Evolutionary conservation across 2,888 invertebrate genomes (phyloP).

Genomic region (Selenia dentaria): DNA sequence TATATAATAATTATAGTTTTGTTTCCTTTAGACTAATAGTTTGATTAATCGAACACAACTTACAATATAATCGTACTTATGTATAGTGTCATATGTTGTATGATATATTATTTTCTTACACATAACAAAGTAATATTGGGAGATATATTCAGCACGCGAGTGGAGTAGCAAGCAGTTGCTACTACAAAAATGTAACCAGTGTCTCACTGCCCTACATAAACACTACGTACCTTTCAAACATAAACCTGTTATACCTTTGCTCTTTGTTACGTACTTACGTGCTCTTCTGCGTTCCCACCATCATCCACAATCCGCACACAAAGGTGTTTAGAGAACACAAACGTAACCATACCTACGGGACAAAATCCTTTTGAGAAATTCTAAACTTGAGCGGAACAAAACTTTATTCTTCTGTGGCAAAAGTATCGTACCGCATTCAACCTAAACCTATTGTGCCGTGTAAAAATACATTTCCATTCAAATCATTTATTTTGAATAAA

Average conservation of each 20-base stretch:
- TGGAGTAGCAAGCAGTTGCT: too few species aligned
- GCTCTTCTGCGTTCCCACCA: conserved; percentile 11
- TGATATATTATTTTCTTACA: too few species aligned
- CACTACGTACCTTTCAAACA: conserved; percentile 2
- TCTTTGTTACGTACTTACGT: conserved; percentile 17
- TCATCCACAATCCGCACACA: conserved; percentile 10
- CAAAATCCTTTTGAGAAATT: conserved; percentile 27
- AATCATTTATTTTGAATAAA: background rate
- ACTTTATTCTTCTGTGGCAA: conserved; percentile 21
- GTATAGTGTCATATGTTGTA: too few species aligned
- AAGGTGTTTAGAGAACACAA: conserved; percentile 27
- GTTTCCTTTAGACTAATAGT: too few species aligned
- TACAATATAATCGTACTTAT: too few species aligned
- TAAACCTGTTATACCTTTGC: conserved; percentile 11
- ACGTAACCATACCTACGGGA: conserved; percentile 19
- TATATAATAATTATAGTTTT: too few species aligned
- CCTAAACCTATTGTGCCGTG: conserved; percentile 7
- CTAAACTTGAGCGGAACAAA: conserved; percentile 19
- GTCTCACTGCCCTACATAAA: conserved; percentile 11
- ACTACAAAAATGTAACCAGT: too few species aligned
- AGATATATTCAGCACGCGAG: too few species aligned
- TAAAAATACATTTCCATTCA: conserved; percentile 3
- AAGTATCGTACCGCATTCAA: conserved; percentile 20
- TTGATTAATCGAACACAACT: too few species aligned
- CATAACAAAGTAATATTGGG: too few species aligned